Percentiles rank a stretch among this genome's conserved stretches.
Evolutionary conservation across 2,113 vertebrate species (phyloP).

Genomic region (Seriola dumerili): DNA sequence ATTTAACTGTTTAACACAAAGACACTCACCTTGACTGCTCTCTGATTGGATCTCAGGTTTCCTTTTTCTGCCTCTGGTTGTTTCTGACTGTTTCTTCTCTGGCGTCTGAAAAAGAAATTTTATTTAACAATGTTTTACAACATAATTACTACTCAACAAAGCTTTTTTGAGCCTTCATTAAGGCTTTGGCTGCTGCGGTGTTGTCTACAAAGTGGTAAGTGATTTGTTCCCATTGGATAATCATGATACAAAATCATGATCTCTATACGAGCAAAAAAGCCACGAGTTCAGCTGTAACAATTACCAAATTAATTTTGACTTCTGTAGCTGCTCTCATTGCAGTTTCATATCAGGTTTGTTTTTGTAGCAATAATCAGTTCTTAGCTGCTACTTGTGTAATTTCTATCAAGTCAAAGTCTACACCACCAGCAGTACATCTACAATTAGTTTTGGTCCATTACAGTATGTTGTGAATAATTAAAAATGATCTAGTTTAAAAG

Average conservation of each 20-base stretch:
- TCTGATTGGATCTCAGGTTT: constrained; percentile 98
- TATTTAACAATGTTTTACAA: background rate
- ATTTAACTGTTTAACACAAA: background rate
- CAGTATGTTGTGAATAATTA: background rate
- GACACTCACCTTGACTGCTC: constrained; percentile 94
- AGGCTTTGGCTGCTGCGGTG: background rate
- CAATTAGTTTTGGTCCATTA: background rate
- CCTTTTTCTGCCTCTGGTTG: constrained; percentile 95
- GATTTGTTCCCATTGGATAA: constrained; percentile 1
- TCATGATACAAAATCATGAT: background rate
- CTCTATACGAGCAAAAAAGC: background rate
- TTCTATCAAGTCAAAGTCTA: background rate
- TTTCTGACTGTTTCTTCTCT: constrained; percentile 97
- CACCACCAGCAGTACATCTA: background rate
- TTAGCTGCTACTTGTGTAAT: background rate
- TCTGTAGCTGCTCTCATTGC: background rate
- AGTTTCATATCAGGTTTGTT: background rate
- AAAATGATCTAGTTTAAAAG: background rate
- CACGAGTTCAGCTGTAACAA: background rate
- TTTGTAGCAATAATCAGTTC: background rate
- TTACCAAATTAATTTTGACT: background rate
- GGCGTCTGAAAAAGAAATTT: constrained; percentile 88
- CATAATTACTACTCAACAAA: constrained; percentile 1
- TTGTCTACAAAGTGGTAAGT: background rate
- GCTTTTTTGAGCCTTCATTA: background rate